These are phyloP conservation scores for Oikopleura albicans DNA, from an alignment of 23 tunicate genomes.

Conservation along the genomic window DNA sequence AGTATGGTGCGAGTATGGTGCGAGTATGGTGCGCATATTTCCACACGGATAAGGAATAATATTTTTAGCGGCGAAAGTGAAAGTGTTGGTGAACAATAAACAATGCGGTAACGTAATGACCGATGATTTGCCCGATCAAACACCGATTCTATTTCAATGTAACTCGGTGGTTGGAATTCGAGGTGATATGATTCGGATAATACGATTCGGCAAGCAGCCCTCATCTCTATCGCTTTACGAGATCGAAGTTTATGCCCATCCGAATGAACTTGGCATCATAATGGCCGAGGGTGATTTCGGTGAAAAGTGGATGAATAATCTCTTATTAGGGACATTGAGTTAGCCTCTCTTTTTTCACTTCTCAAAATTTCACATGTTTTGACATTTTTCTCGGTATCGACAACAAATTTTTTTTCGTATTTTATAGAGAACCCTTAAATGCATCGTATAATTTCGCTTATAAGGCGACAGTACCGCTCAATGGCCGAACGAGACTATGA, in stretches of 20 bases:
- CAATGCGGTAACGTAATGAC: constrained; percentile 11
- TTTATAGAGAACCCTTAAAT: too few species aligned
- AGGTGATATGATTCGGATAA: background rate
- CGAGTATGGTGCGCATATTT: too few species aligned
- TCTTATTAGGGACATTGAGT: background rate
- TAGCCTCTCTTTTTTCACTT: too few species aligned
- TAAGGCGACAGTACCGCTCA: too few species aligned
- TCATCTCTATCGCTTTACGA: background rate
- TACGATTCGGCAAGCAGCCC: background rate
- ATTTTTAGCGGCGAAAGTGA: background rate
- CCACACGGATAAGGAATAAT: too few species aligned
- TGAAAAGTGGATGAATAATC: background rate
- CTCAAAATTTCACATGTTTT: too few species aligned
- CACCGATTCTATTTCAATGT: constrained; percentile 3
- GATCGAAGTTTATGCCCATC: background rate
- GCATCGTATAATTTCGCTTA: too few species aligned
- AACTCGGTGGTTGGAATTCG: background rate
- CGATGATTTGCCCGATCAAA: background rate
- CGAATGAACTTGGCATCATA: background rate
- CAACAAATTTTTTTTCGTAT: too few species aligned
- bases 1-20: too few species aligned
- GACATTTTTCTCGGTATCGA: too few species aligned
- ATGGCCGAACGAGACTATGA: too few species aligned
- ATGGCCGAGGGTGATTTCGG: background rate
- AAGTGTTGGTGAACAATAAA: background rate